phyloP scores from a whole-genome alignment of 2,113 vertebrate genomes.

The Corythaixoides concolor region DNA sequence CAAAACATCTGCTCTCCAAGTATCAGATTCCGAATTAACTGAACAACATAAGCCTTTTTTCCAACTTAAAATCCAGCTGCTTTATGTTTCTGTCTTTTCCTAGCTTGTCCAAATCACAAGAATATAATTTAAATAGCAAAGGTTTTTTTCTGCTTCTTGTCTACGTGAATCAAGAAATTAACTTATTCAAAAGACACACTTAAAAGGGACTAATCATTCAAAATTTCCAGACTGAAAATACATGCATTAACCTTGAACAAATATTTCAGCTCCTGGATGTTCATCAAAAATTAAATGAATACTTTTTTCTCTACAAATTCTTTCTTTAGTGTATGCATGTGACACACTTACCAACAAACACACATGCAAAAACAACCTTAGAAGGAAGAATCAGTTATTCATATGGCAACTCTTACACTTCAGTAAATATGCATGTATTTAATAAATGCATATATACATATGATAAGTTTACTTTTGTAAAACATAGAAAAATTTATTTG shows the following conservation, averaged over 20 bases:
- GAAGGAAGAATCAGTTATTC: background rate
- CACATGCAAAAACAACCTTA: background rate
- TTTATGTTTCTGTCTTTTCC: background rate
- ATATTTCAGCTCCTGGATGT: background rate
- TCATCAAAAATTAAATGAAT: background rate
- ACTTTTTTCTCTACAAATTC: background rate
- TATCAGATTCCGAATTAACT: background rate
- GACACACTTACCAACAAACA: background rate
- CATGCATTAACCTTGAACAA: background rate
- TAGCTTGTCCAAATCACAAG: background rate
- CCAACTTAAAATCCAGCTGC: background rate
- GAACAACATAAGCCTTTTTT: background rate
- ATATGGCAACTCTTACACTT: background rate
- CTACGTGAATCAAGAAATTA: background rate
- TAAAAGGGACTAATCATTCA: background rate
- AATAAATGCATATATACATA: background rate
- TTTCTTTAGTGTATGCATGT: background rate
- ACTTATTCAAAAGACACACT: background rate
- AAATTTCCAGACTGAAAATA: background rate
- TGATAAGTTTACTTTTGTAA: background rate
- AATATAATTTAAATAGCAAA: background rate
- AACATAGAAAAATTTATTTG: background rate
- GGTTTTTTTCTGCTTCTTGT: background rate
- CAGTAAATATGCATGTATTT: background rate
- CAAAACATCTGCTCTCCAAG: background rate